Base-by-base conservation (phyloP, 2,888 invertebrate genomes). In the Argyresthia albistria region DNA sequence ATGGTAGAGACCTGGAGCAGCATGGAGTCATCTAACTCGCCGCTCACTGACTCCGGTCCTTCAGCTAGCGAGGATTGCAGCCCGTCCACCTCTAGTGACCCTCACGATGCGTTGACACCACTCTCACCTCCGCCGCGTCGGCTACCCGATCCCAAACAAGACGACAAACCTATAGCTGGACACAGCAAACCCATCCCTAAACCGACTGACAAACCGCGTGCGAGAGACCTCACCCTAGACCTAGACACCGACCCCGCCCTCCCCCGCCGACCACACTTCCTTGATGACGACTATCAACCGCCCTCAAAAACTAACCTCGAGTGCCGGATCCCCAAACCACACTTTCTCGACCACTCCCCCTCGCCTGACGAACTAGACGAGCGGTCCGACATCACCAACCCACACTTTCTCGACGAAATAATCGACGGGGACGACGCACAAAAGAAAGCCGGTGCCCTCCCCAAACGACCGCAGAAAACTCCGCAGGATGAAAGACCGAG, bases 251-350 rank as follows among this genome's bases (percentile, higher is more conserved):
- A 79, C 54, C 67, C 73, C n/a, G 66, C 70, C 48, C 35, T 8
- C 3, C 72, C 84, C 49, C 88, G 87, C 60, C 88, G 89, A 60
- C 88, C 90, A 25, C 91, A 91, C 71, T 91, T 91, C 63, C 79
- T 91, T 50, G 91, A 91, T 63, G 91, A 91, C 61, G 91, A 91
- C 69, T 90, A 89, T 54, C 88, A 88, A 51, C 82, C 87, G 50
- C 89, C 90, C 53, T 88, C 90, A 53, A 89, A 88, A 66, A 79
- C 80, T 9, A 84, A 79, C 63, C 76, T 84, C 57, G 88, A 88
- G 67, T 88, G 88, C 58, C 76, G 84, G 59, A 88, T 88, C 54
- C 88, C 83, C 14, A 88, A 88, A 64, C 88, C 88, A n/a, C 88
- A 88, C 62, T 88, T 88, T 58, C 70, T 88, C 35, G 88, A 88